A percentile compares a stretch with the other conserved stretches of the same genome.
These are phyloP conservation scores for Wiebesia pumilae DNA, from an alignment of 1,140 invertebrate species.

Conservation along the genomic window DNA sequence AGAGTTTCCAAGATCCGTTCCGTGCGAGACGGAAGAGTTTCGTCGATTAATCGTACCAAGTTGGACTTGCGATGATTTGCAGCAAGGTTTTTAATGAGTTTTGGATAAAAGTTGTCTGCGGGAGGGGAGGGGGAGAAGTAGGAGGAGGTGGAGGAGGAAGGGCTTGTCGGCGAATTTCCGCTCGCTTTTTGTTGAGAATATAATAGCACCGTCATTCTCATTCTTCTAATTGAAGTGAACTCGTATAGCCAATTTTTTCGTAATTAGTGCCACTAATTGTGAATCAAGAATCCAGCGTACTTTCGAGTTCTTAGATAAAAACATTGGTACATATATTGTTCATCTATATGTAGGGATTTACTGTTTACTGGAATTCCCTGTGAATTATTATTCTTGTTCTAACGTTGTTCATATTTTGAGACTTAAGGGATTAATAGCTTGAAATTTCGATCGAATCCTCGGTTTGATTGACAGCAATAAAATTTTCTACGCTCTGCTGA, in stretches of 20 bases:
- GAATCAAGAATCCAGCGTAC: not conserved
- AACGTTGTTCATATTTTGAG: not conserved
- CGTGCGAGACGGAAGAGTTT: not conserved
- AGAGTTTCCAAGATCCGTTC: slow-evolving; percentile 18
- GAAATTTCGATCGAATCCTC: too few species aligned
- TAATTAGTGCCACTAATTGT: slow-evolving; percentile 3
- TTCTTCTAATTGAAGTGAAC: slow-evolving; percentile 8
- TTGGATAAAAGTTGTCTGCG: slow-evolving; percentile 6
- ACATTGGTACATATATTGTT: not conserved
- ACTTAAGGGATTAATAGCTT: not conserved
- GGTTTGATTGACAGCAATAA: not conserved
- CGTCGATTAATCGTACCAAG: slow-evolving; percentile 15
- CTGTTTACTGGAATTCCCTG: too few species aligned
- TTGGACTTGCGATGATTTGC: not conserved
- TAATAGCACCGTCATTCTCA: slow-evolving; percentile 6
- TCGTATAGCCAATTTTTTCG: not conserved
- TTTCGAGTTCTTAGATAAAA: not conserved
- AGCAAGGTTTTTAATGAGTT: slow-evolving; percentile 23
- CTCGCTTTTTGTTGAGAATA: not conserved
- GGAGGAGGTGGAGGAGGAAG: not conserved
- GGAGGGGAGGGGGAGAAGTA: too few species aligned
- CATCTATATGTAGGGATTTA: too few species aligned
- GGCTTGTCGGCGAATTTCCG: not conserved
- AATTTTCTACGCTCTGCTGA: not conserved
- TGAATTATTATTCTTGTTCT: not conserved